These are phyloP conservation scores for Lochmaea crataegi DNA, from an alignment of 2,888 invertebrate species.

Conservation along the genomic window DNA sequence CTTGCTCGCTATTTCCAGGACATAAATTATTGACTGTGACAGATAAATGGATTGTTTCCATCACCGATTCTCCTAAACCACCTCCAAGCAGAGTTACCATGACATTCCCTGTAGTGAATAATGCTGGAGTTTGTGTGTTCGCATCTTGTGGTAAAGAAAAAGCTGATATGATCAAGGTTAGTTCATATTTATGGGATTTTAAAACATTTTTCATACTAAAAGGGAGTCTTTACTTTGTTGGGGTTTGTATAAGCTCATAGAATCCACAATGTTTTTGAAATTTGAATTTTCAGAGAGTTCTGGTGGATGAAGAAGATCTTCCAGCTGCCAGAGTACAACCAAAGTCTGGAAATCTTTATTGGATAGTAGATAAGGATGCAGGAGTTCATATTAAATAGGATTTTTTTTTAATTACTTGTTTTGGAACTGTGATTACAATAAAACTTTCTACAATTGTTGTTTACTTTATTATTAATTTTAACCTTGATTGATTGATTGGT, in stretches of 20 bases:
- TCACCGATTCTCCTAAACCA: constrained; percentile 96
- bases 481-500: too few relatives aligned
- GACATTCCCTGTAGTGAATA: constrained; percentile 91
- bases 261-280: neutral
- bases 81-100: constrained; percentile 91
- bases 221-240: too few relatives aligned
- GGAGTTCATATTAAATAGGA: constrained; percentile 55
- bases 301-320: constrained; percentile 79
- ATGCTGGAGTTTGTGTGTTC: constrained; percentile 85
- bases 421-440: neutral
- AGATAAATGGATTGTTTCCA: constrained; percentile 79
- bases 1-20: constrained; percentile 94
- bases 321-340: constrained; percentile 84
- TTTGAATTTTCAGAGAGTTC: constrained; percentile 74
- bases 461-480: neutral
- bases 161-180: constrained; percentile 87
- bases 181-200: neutral
- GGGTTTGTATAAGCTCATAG: neutral
- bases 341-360: constrained; percentile 73
- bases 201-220: too few relatives aligned
- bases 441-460: neutral
- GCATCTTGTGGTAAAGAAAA: constrained; percentile 87
- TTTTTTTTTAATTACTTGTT: constrained; percentile 18
- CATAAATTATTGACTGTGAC: constrained; percentile 76
- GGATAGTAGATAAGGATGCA: constrained; percentile 73